Conservation (phyloP, 2,797 vertebrate species). For the Enteromius anoplus region DNA sequence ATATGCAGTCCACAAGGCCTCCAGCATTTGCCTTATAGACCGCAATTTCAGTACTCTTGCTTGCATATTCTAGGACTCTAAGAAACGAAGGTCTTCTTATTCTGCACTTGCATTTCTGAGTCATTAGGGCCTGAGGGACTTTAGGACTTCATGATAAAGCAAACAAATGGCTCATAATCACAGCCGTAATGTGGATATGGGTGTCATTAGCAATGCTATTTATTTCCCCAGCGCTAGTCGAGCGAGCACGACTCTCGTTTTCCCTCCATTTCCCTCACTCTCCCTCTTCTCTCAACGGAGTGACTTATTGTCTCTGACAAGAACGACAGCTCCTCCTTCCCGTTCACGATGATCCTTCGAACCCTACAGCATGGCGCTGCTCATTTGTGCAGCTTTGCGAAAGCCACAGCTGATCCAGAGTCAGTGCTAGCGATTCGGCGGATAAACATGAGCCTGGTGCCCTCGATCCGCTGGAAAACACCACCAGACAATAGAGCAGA, state of each 20-base stretch:
- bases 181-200: conserved; percentile 70
- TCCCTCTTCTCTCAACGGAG: conserved; percentile 60
- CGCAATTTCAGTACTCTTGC: background rate
- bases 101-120: conserved; percentile 20
- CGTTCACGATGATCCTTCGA: conserved; percentile 59
- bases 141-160: conserved; percentile 73
- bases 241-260: conserved; percentile 13
- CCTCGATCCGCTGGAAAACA: conserved; percentile 16
- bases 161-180: conserved; percentile 77
- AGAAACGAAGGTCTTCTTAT: conserved; percentile 5
- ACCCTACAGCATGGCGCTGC: conserved; percentile 52
- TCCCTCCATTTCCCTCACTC: conserved; percentile 25
- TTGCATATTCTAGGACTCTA: background rate
- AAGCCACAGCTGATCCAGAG: conserved; percentile 56
- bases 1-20: background rate
- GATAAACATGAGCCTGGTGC: conserved; percentile 47
- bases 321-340: conserved; percentile 55
- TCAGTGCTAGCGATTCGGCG: conserved; percentile 50
- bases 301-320: conserved; percentile 72
- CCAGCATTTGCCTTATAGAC: conserved; percentile 1
- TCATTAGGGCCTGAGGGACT: conserved; percentile 53
- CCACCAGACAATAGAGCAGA: conserved; percentile 51
- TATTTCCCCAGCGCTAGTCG: conserved; percentile 57
- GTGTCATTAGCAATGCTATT: conserved; percentile 73
- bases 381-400: conserved; percentile 63